Conservation (phyloP, 2,797 vertebrate species). For the Arnoldichthys spilopterus region DNA sequence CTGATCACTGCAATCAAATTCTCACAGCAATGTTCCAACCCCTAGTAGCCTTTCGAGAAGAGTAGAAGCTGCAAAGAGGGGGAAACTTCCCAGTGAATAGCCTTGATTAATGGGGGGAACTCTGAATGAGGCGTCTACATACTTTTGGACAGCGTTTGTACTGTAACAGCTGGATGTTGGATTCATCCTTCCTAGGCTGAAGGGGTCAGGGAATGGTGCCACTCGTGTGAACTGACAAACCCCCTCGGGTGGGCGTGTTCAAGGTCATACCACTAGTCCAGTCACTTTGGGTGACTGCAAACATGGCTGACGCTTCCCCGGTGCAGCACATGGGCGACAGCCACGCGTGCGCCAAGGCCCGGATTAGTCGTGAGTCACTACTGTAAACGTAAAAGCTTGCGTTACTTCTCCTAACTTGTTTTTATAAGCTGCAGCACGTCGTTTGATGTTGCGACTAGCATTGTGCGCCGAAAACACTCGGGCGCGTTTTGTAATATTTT, state of each 20-base stretch:
- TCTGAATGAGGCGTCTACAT: too few species aligned
- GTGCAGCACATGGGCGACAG: background rate
- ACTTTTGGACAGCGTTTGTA: too few species aligned
- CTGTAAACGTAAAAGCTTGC: background rate
- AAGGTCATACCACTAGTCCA: background rate
- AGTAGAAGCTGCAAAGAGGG: too few species aligned
- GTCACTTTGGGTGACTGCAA: background rate
- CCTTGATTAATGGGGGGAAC: too few species aligned
- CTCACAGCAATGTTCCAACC: too few species aligned
- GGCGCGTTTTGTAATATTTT: conserved; percentile 32
- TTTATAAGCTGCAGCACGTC: background rate
- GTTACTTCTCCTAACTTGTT: background rate
- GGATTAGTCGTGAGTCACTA: conserved; percentile 4
- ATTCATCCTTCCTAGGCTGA: too few species aligned
- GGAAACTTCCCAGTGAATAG: too few species aligned
- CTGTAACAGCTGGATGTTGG: too few species aligned
- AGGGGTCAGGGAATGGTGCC: background rate
- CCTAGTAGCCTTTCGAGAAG: too few species aligned
- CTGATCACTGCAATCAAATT: too few species aligned
- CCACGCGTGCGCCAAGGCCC: background rate
- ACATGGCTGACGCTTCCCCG: background rate
- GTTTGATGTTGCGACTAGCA: conserved; percentile 6
- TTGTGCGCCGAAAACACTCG: background rate
- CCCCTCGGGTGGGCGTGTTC: background rate
- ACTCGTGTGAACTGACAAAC: background rate